Evolutionary conservation across 2,113 vertebrate species (phyloP).

Genomic region (Poecile atricapillus): DNA sequence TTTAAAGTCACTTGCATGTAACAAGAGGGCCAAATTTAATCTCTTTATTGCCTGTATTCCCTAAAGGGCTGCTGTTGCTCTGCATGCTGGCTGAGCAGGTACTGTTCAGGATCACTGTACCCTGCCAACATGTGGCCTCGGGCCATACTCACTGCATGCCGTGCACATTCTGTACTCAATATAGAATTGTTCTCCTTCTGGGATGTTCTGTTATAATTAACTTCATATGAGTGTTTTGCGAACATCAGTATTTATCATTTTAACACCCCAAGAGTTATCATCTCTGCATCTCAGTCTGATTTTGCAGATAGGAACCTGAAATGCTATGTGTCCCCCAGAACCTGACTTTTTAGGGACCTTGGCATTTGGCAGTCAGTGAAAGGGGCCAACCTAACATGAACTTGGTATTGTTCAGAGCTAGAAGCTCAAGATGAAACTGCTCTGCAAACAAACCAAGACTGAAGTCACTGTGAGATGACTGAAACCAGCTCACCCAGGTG

Average conservation of each 20-base stretch:
- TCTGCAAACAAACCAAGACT: not conserved
- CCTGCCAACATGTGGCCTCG: not conserved
- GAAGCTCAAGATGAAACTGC: not conserved
- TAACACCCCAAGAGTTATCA: not conserved
- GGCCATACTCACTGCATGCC: not conserved
- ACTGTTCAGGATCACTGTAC: not conserved
- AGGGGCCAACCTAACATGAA: not conserved
- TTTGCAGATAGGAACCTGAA: not conserved
- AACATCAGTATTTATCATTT: slow-evolving; percentile 25
- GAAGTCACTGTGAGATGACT: not conserved
- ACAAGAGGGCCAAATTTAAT: slow-evolving; percentile 1
- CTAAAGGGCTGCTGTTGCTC: not conserved
- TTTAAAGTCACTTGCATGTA: slow-evolving; percentile 15
- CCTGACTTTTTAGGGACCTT: not conserved
- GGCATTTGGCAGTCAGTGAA: not conserved
- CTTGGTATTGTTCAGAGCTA: not conserved
- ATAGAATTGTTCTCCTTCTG: slow-evolving; percentile 44
- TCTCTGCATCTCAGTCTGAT: not conserved
- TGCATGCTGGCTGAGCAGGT: not conserved
- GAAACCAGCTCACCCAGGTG: not conserved
- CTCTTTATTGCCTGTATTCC: not conserved
- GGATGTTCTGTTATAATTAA: slow-evolving; percentile 48
- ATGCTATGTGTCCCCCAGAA: not conserved
- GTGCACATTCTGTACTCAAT: slow-evolving; percentile 19
- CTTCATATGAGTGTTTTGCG: not conserved